Percentiles rank a stretch among this genome's conserved stretches.
phyloP scores from a whole-genome alignment of 2,888 invertebrate genomes.

The Noctua pronuba region DNA sequence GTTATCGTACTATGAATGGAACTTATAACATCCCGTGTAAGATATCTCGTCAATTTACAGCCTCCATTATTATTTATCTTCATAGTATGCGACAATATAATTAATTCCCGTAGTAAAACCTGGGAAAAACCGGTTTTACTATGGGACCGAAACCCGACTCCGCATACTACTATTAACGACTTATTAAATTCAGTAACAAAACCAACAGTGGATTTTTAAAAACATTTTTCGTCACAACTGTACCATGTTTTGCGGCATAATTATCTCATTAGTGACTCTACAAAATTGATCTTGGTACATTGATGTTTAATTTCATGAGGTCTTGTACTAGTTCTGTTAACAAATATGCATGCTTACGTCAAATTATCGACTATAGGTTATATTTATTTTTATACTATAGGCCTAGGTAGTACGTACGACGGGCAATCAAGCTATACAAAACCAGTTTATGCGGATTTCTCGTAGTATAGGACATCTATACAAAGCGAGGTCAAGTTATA shows the following conservation, averaged over 20 bases:
- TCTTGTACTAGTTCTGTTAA: neutral
- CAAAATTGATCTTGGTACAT: neutral
- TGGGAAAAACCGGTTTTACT: no score
- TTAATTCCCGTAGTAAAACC: no score
- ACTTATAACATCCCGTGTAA: neutral
- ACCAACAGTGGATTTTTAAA: neutral
- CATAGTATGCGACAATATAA: no score
- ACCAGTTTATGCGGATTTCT: no score
- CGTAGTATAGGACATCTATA: no score
- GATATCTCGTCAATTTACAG: neutral
- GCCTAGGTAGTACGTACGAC: no score
- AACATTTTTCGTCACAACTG: constrained; percentile 44
- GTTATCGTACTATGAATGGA: neutral
- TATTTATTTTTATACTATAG: no score
- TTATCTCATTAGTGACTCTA: neutral
- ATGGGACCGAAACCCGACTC: no score
- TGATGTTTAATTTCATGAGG: neutral
- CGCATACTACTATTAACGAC: neutral
- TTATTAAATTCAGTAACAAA: constrained; percentile 6
- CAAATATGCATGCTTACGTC: neutral
- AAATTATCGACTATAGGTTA: neutral
- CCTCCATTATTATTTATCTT: neutral
- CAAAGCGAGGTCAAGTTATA: no score
- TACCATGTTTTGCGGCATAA: constrained; percentile 14
- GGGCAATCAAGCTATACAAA: no score